Conservation (phyloP, 2,797 vertebrate species). For the Peromyscus nudipes region DNA sequence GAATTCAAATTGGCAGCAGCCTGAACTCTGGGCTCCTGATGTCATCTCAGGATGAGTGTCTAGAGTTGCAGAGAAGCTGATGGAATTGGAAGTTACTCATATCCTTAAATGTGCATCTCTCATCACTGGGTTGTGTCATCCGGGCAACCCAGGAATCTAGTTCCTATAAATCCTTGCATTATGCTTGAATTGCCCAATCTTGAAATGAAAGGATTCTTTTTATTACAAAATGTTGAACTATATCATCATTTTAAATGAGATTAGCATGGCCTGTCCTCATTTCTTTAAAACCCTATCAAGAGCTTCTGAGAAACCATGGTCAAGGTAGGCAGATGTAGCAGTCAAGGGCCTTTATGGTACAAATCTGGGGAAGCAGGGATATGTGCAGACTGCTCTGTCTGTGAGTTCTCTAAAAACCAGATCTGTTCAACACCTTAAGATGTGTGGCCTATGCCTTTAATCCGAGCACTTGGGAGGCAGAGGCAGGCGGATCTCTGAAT, state of each 20-base stretch:
- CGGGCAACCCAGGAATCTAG: not conserved
- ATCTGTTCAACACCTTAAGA: not conserved
- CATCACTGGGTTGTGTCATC: not conserved
- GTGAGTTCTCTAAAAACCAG: not conserved
- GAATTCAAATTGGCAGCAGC: not conserved
- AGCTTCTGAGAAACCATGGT: not conserved
- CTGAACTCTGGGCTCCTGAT: not conserved
- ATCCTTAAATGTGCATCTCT: not conserved
- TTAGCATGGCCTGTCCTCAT: not conserved
- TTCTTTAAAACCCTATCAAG: not conserved
- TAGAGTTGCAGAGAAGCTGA: not conserved
- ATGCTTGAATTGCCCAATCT: not conserved
- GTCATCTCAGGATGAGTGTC: not conserved
- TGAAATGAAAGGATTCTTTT: constrained; percentile 12
- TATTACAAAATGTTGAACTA: not conserved
- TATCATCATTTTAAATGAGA: not conserved
- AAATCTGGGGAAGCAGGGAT: not conserved
- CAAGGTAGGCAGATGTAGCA: not conserved
- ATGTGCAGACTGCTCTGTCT: not conserved
- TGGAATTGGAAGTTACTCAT: not conserved
- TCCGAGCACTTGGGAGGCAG: not conserved
- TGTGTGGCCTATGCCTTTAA: not conserved
- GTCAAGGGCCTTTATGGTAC: rapidly evolving
- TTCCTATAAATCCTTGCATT: not conserved
- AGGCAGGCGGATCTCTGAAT: not conserved